Evolutionary conservation across 2,113 vertebrate genomes (phyloP).

Genomic region (Mellivora capensis): DNA sequence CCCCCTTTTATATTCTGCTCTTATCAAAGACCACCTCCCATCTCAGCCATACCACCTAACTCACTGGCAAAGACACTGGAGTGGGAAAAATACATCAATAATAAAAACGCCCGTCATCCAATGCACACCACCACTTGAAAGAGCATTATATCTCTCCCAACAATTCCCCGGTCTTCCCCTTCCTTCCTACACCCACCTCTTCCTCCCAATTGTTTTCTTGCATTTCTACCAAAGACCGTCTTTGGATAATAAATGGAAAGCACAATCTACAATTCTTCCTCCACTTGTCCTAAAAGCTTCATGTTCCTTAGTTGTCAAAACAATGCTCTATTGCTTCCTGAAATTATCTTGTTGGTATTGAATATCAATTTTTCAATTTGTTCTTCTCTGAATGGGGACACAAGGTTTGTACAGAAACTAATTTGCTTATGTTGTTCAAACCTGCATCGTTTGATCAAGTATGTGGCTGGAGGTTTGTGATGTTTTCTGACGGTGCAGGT

Average conservation of each 20-base stretch:
- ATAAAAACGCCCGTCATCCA: not conserved
- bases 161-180: not conserved
- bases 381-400: constrained; percentile 72
- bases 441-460: constrained; percentile 56
- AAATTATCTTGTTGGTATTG: constrained; percentile 74
- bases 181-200: not conserved
- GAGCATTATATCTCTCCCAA: not conserved
- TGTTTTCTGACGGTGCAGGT: constrained; percentile 53
- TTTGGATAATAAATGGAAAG: constrained; percentile 63
- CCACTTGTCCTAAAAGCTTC: constrained; percentile 62
- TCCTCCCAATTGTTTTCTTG: not conserved
- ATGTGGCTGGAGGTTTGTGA: constrained; percentile 47
- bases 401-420: constrained; percentile 58
- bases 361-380: constrained; percentile 69
- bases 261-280: constrained; percentile 17
- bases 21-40: not conserved
- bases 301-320: constrained; percentile 71
- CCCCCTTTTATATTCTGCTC: too few relatives aligned
- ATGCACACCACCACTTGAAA: not conserved
- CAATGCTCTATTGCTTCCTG: constrained; percentile 58
- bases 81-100: not conserved
- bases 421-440: constrained; percentile 69
- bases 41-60: not conserved
- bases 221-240: not conserved
- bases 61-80: not conserved